Base-by-base conservation (phyloP, 2,797 vertebrate genomes). In the Malurus leucopterus region DNA sequence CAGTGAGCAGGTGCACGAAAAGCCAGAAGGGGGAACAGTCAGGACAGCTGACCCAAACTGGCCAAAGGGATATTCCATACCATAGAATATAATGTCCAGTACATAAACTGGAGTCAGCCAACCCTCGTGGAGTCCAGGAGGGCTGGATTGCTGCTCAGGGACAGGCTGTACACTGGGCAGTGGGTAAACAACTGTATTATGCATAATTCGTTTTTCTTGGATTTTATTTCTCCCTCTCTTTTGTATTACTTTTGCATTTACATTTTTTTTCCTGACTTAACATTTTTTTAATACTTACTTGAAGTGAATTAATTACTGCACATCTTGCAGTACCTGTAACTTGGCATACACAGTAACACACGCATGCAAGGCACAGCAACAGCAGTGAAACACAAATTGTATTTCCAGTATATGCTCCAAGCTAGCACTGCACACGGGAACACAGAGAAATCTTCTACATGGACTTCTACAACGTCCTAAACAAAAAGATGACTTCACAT, bases 261-360 rank as follows among this genome's bases (percentile, higher is more conserved):
- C 44, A 46, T 46, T 27, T 7, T 36, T 62, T 29, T 12, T n/a
- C 10, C 3, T 21, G 8, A 49, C 44, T 62, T 74, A 5, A 11
- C 11, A 5, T 26, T 46, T 51, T 65, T 68, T 43, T 24, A 44
- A 41, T 80, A 83, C 73, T 89, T 82, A 92, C 64, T 78, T 90
- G 55, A 93, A 84, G 27, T 43, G 40, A 82, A 85, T 93, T 63
- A 82, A 75, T 80, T 78, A 80, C 23, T 73, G 64, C 73, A 91
- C 47, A 30, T 86, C 55, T 74, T 64, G 22, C 29, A 83, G 81
- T 41, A 92, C 43, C 81, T 88, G 34, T 77, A 91, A 87, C 75
- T 92, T 86, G 89, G 83, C 80, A 83, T 15, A 86, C 86, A 74
- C 55, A 70, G 62, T 75, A 94, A 80, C 43, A 83, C 44, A 82